phyloP scores from a whole-genome alignment of 1,140 invertebrate genomes.

The Drosophila ficusphila region DNA sequence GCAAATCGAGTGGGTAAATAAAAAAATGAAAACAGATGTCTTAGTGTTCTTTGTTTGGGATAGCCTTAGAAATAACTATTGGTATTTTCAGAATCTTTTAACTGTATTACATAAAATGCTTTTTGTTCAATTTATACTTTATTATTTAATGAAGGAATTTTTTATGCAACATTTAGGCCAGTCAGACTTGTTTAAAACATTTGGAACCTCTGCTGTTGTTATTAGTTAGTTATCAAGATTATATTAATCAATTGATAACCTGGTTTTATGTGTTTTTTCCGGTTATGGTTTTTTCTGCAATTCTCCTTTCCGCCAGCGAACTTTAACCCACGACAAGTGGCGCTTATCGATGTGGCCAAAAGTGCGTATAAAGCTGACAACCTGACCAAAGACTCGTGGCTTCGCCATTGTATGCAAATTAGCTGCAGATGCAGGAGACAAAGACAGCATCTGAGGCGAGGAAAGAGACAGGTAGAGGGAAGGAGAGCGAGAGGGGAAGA shows the following conservation, averaged over 20 bases:
- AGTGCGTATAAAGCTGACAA: conserved; percentile 30
- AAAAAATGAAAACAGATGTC: not conserved
- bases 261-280: not conserved
- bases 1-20: conserved; percentile 4
- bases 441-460: not conserved
- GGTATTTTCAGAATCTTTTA: no score
- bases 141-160: no score
- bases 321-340: conserved; percentile 45
- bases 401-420: conserved; percentile 73
- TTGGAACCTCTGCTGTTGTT: no score
- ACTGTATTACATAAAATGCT: no score
- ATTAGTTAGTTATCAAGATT: no score
- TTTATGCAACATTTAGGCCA: no score
- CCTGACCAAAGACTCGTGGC: conserved; percentile 14
- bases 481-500: not conserved
- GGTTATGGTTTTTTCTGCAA: not conserved
- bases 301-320: not conserved
- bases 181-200: no score
- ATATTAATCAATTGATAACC: not conserved
- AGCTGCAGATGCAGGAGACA: conserved; percentile 6
- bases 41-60: no score
- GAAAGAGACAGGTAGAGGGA: not conserved
- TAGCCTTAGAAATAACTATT: no score
- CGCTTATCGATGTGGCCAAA: conserved; percentile 58
- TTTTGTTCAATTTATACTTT: no score